These are phyloP conservation scores for Vireo griseus DNA, from an alignment of 2,797 vertebrate genomes.

Conservation along the genomic window DNA sequence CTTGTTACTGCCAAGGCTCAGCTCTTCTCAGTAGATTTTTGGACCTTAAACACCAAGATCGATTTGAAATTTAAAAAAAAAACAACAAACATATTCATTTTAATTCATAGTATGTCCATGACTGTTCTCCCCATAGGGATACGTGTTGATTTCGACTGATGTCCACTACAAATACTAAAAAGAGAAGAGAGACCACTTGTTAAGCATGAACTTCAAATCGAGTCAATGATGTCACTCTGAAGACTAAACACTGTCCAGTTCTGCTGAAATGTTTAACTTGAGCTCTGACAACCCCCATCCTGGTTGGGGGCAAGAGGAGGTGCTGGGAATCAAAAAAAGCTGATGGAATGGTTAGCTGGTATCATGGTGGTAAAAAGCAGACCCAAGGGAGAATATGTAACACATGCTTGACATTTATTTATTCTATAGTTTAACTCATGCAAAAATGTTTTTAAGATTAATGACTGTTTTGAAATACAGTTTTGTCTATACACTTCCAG, in stretches of 20 bases:
- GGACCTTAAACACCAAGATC: neutral
- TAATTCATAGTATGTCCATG: neutral
- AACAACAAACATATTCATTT: neutral
- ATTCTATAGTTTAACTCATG: neutral
- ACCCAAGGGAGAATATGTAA: neutral
- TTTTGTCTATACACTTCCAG: slow-evolving; percentile 8
- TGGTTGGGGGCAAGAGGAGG: accelerated
- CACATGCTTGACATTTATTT: neutral
- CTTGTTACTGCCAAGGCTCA: neutral
- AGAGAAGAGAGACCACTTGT: neutral
- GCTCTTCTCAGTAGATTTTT: neutral
- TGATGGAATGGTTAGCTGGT: neutral
- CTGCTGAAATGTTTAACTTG: neutral
- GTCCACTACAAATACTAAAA: slow-evolving; percentile 54
- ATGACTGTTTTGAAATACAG: slow-evolving; percentile 49
- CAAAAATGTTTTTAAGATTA: neutral
- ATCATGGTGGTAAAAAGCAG: neutral
- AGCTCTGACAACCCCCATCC: neutral
- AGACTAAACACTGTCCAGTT: neutral
- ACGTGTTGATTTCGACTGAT: slow-evolving; percentile 67
- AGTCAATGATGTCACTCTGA: neutral
- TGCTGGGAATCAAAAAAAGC: neutral
- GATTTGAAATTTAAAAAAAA: neutral
- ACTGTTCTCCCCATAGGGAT: slow-evolving; percentile 49
- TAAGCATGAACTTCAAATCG: neutral